Evolutionary conservation across 2,797 vertebrate species (phyloP).

Genomic region (Poeciliopsis presidionis): DNA sequence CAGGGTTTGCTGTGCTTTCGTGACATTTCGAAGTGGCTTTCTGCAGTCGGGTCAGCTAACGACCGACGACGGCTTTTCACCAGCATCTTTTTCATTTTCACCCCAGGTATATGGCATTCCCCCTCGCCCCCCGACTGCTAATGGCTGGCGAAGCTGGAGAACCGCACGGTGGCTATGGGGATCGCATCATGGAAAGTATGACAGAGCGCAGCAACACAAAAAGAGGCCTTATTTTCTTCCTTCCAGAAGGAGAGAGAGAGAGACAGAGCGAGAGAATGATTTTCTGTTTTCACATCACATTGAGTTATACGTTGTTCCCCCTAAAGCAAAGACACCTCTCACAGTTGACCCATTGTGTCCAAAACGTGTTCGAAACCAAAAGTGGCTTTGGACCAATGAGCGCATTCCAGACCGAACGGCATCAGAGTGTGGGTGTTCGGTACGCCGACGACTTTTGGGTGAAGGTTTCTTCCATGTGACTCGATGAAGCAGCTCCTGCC

Average conservation of each 20-base stretch:
- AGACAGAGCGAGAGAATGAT: slow-evolving; percentile 27
- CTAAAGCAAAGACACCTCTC: slow-evolving; percentile 67
- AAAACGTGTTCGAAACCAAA: slow-evolving; percentile 63
- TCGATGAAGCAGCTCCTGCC: slow-evolving; percentile 21
- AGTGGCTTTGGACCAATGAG: slow-evolving; percentile 57
- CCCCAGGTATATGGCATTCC: slow-evolving; percentile 3
- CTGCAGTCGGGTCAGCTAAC: background rate
- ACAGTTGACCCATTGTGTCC: slow-evolving; percentile 73
- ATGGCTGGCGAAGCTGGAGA: slow-evolving; percentile 2
- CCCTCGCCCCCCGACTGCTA: background rate
- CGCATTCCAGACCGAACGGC: slow-evolving; percentile 62
- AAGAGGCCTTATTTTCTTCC: slow-evolving; percentile 51
- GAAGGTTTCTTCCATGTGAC: slow-evolving; percentile 33
- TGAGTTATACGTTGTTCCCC: slow-evolving; percentile 42
- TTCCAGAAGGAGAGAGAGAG: slow-evolving; percentile 47
- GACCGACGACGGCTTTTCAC: background rate
- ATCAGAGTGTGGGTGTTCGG: slow-evolving; percentile 39
- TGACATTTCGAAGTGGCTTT: background rate
- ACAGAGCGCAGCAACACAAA: slow-evolving; percentile 23
- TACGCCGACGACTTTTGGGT: slow-evolving; percentile 53
- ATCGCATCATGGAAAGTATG: slow-evolving; percentile 62
- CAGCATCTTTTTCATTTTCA: slow-evolving; percentile 12
- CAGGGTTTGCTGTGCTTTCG: slow-evolving; percentile 9
- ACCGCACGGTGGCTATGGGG: slow-evolving; percentile 34
- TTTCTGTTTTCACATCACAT: slow-evolving; percentile 34